Evolutionary conservation across 2,888 invertebrate genomes (phyloP).

Genomic region (Stegana nigrithorax): DNA sequence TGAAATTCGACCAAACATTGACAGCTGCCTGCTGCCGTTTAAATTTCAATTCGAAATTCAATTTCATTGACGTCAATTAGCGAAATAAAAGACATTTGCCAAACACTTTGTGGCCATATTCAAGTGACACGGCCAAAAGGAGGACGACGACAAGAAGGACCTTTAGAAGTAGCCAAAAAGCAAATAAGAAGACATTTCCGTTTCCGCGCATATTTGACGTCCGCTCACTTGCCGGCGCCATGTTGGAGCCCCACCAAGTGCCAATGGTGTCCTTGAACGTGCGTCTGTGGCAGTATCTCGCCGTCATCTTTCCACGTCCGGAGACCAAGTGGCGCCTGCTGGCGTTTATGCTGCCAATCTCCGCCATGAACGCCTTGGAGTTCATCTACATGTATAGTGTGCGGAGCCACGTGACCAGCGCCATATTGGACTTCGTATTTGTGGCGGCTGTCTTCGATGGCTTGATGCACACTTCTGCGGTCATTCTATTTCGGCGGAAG

Average conservation of each 20-base stretch:
- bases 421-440: constrained; percentile 60
- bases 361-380: constrained; percentile 55
- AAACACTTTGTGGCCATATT: constrained; percentile 34
- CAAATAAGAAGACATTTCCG: too few species aligned
- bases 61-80: constrained; percentile 25
- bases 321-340: constrained; percentile 52
- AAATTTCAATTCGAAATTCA: not conserved
- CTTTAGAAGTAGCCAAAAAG: too few species aligned
- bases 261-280: constrained; percentile 56
- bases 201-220: too few species aligned
- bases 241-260: constrained; percentile 52
- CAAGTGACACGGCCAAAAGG: too few species aligned
- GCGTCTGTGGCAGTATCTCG: constrained; percentile 54
- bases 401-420: constrained; percentile 51
- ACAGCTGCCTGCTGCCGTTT: constrained; percentile 28
- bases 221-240: too few species aligned
- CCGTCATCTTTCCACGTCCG: constrained; percentile 50
- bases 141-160: too few species aligned
- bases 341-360: constrained; percentile 51
- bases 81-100: constrained; percentile 46
- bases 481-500: constrained; percentile 47
- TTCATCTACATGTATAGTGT: constrained; percentile 52
- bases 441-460: constrained; percentile 56
- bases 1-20: constrained; percentile 11
- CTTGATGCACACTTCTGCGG: constrained; percentile 54